Evolutionary conservation across 2,797 vertebrate species (phyloP), one percentile per base, ranked within the genome.

Genomic region (Sebastes hubbsi): DNA sequence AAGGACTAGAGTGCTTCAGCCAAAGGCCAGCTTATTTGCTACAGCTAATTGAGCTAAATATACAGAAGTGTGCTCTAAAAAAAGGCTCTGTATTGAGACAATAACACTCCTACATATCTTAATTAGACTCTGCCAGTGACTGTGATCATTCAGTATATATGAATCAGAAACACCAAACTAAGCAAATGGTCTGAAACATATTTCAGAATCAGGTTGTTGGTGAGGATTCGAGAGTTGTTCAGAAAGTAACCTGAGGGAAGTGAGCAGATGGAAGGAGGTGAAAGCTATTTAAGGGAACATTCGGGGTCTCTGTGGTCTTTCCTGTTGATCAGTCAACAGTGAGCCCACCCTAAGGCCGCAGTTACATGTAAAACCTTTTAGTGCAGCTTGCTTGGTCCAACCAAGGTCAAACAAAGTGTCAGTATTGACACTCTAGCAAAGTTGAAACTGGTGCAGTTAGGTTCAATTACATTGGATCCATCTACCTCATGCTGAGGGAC

Each of bases 1-100:
- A 89, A 87, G 67, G 82, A 74, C 74, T 75, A 27, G 77, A 86
- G 87, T 68, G 83, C 78, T 83, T 82, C 84, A 78, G 90, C 91
- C 86, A 95, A 95, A 95, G 93, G 94, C 88, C 93, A 94, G 80
- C 91, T 89, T 84, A 88, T 88, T 90, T 82, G 74, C 84, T 79
- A 80, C 78, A 72, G 72, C 86, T 94, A 93, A 93, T 91, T 92
- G 89, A 92, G 91, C 46, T 38, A 64, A 75, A 56, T 78, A 74
- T 55, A 66, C 20, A 78, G 49, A 18, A 24, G 8, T 9, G 38
- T 30, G 62, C 73, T 80, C 71, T 70, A 74, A 67, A 90, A 72
- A 24, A 81, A 29, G 29, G 14, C 13, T 56, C 24, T 18, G 34
- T 72, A 59, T 65, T 60, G 60, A 66, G 38, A 59, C 72, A 85